Evolutionary conservation across 2,113 vertebrate genomes (phyloP).

Genomic region (Percina caprodes): DNA sequence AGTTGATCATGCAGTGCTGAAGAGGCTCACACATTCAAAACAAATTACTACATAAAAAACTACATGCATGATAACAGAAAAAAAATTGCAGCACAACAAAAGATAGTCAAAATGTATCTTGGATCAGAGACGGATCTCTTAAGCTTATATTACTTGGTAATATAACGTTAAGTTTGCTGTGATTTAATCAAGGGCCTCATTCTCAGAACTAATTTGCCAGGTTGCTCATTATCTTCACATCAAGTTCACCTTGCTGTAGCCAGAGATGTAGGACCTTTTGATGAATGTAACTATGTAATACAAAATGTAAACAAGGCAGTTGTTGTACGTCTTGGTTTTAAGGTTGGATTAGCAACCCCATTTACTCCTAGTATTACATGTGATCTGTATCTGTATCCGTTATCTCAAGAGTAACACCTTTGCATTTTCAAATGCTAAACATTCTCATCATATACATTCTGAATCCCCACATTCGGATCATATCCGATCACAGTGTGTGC

Average conservation of each 20-base stretch:
- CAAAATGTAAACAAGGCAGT: neutral
- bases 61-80: too few species aligned
- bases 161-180: neutral
- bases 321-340: neutral
- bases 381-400: neutral
- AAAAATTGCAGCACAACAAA: too few species aligned
- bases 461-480: neutral
- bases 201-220: neutral
- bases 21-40: too few species aligned
- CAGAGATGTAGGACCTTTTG: neutral
- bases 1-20: too few species aligned
- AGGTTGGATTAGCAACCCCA: too few species aligned
- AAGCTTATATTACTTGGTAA: neutral
- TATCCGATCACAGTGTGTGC: neutral
- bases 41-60: too few species aligned
- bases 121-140: neutral
- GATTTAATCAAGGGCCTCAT: slow-evolving; percentile 27
- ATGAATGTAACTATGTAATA: neutral
- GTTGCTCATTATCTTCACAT: slow-evolving; percentile 15
- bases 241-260: neutral
- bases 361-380: neutral
- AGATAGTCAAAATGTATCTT: too few species aligned
- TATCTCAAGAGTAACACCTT: neutral
- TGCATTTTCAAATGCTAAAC: neutral
- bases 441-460: too few species aligned